A percentile compares a stretch with the other conserved stretches of the same genome.
phyloP scores from a whole-genome alignment of 1,140 invertebrate species.

The Aphelinus atriplicis region DNA sequence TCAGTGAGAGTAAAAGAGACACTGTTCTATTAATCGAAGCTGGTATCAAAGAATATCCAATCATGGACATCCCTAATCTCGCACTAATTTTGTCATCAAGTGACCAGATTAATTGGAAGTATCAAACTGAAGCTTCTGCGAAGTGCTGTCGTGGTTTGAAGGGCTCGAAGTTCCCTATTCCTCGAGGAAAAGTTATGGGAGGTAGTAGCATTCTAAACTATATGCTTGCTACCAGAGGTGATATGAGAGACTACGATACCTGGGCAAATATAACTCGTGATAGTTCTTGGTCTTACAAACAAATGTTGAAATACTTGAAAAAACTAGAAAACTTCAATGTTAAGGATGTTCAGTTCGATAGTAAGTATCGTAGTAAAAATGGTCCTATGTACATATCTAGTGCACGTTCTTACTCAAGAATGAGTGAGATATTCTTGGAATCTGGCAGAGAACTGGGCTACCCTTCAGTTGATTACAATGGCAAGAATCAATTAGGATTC shows the following conservation, averaged over 20 bases:
- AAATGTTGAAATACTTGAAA: slow-evolving; percentile 66
- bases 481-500: slow-evolving; percentile 64
- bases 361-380: not conserved
- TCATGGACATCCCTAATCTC: not conserved
- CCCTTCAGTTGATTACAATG: slow-evolving; percentile 8
- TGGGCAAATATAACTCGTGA: slow-evolving; percentile 66
- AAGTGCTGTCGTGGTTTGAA: not conserved
- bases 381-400: slow-evolving; percentile 32
- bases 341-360: not conserved
- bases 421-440: not conserved
- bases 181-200: slow-evolving; percentile 9
- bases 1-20: no score
- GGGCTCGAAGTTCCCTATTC: not conserved
- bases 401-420: not conserved
- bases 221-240: slow-evolving; percentile 37
- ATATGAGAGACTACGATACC: slow-evolving; percentile 58
- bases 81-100: not conserved
- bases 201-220: slow-evolving; percentile 3
- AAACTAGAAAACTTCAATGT: slow-evolving; percentile 57
- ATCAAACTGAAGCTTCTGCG: slow-evolving; percentile 2
- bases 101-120: slow-evolving; percentile 3
- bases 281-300: slow-evolving; percentile 70
- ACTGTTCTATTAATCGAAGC: no score
- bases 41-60: no score
- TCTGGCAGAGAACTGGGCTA: slow-evolving; percentile 5